Evolutionary conservation across 2,797 vertebrate species (phyloP).

Genomic region (Gadopsis marmoratus): DNA sequence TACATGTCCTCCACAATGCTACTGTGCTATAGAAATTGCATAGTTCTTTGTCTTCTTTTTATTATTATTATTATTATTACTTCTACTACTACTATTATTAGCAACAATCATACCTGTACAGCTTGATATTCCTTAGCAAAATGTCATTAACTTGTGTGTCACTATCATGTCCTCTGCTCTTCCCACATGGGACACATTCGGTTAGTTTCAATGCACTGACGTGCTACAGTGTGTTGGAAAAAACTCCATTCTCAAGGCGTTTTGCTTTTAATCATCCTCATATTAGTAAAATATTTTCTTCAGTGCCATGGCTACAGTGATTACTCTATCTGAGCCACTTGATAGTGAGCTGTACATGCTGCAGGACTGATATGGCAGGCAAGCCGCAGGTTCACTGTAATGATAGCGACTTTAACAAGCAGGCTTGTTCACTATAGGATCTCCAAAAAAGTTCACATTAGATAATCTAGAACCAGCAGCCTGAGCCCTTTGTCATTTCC

Average conservation of each 20-base stretch:
- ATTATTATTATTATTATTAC: not conserved
- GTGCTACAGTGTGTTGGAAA: slow-evolving; percentile 2
- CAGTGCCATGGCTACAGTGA: slow-evolving; percentile 71
- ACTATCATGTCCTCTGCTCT: slow-evolving; percentile 12
- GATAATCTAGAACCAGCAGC: not conserved
- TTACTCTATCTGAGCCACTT: slow-evolving; percentile 59
- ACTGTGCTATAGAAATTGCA: not conserved
- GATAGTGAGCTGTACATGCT: slow-evolving; percentile 59
- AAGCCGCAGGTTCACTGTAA: slow-evolving; percentile 49
- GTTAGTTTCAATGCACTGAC: not conserved
- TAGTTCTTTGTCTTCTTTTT: not conserved
- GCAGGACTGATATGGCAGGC: slow-evolving; percentile 53
- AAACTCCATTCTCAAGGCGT: slow-evolving; percentile 7
- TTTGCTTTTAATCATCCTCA: slow-evolving; percentile 43
- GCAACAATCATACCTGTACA: not conserved
- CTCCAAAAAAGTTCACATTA: not conserved
- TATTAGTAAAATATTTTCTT: slow-evolving; percentile 59
- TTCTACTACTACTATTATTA: not conserved
- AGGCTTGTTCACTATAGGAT: not conserved
- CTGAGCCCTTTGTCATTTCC: not conserved
- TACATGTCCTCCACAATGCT: not conserved
- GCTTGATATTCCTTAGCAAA: slow-evolving; percentile 7
- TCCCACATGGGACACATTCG: slow-evolving; percentile 1
- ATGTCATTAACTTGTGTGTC: slow-evolving; percentile 4
- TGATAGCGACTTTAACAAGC: slow-evolving; percentile 41